Evolutionary conservation across 2,797 vertebrate genomes (phyloP).

Genomic region (Chelidonichthys spinosus): DNA sequence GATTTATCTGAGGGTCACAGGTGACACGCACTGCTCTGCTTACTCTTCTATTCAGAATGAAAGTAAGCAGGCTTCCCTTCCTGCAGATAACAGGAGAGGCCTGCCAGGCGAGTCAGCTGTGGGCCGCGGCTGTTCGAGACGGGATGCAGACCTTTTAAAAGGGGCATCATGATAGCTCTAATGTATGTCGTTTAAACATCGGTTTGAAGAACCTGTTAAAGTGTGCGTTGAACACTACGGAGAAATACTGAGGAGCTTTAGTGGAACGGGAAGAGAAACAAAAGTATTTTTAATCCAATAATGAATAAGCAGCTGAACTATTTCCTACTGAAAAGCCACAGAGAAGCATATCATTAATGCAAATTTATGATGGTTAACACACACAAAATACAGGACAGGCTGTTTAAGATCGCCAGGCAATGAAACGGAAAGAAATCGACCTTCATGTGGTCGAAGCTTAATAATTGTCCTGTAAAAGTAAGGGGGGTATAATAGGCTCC

Average conservation of each 20-base stretch:
- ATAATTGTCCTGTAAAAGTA: neutral
- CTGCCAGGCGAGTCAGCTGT: constrained; percentile 41
- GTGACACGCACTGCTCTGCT: constrained; percentile 57
- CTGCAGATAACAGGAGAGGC: constrained; percentile 78
- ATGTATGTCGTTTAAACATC: constrained; percentile 1
- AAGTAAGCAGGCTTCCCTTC: constrained; percentile 57
- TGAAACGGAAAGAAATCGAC: neutral
- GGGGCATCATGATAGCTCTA: neutral
- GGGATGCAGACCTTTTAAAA: neutral
- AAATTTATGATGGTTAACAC: neutral
- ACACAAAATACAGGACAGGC: neutral
- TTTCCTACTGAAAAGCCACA: neutral
- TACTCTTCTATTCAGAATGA: constrained; percentile 47
- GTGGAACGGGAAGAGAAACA: neutral
- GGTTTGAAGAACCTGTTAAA: neutral
- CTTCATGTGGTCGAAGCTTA: neutral
- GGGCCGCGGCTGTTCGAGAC: constrained; percentile 13
- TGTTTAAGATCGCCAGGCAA: neutral
- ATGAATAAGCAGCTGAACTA: neutral
- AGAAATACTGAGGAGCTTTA: neutral
- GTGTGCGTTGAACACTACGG: neutral
- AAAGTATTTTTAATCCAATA: neutral
- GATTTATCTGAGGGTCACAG: constrained; percentile 38
- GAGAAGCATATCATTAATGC: constrained; percentile 6
- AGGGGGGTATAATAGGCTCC: neutral